Percentiles rank a stretch among this genome's conserved stretches.
These are phyloP conservation scores for Idaea biselata DNA, from an alignment of 2,888 invertebrate genomes.

Conservation along the genomic window DNA sequence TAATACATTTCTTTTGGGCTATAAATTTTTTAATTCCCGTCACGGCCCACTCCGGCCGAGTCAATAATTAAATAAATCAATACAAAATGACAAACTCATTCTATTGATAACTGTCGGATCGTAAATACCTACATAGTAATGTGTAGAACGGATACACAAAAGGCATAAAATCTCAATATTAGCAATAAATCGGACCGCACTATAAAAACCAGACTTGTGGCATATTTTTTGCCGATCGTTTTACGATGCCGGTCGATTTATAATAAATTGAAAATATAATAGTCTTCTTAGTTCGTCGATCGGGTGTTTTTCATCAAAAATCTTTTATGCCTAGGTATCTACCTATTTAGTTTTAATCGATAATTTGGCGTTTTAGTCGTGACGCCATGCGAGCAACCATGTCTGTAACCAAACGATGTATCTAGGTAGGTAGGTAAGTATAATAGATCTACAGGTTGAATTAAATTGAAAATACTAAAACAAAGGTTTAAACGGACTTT, in stretches of 20 bases:
- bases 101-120: slow-evolving; percentile 17
- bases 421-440: background rate
- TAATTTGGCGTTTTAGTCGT: slow-evolving; percentile 9
- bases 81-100: slow-evolving; percentile 22
- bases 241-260: slow-evolving; percentile 29
- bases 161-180: slow-evolving; percentile 16
- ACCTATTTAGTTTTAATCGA: slow-evolving; percentile 10
- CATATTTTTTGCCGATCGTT: slow-evolving; percentile 25
- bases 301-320: background rate
- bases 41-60: slow-evolving; percentile 15
- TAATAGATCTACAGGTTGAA: background rate
- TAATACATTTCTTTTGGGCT: slow-evolving; percentile 23
- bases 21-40: slow-evolving; percentile 21
- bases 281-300: slow-evolving; percentile 3
- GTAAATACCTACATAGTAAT: slow-evolving; percentile 12
- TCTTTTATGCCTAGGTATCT: background rate
- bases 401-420: background rate
- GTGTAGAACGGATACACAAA: slow-evolving; percentile 9
- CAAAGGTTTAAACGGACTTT: too few relatives aligned
- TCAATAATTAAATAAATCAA: slow-evolving; percentile 26
- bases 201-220: slow-evolving; percentile 21
- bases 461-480: too few relatives aligned
- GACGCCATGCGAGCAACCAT: background rate
- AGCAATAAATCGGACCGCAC: slow-evolving; percentile 21
- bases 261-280: slow-evolving; percentile 25